A percentile compares a stretch with the other conserved stretches of the same genome.
Conservation (phyloP, 2,888 invertebrate species). For the Eupelmus urozonus region DNA sequence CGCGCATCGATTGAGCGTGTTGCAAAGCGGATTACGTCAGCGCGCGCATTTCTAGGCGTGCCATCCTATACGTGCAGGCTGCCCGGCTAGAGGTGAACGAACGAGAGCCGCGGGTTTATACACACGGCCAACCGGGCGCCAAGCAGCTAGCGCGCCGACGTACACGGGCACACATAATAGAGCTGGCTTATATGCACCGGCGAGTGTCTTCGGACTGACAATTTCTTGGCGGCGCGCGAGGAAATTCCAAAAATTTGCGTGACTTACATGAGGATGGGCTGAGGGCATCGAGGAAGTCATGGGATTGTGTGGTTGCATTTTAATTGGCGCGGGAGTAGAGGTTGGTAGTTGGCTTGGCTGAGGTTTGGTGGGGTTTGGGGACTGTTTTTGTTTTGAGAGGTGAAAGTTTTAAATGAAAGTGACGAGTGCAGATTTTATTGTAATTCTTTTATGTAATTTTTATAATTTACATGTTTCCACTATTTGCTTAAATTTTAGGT, state of each 20-base stretch:
- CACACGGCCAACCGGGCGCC: no score
- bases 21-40: constrained; percentile 54
- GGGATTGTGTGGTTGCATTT: constrained; percentile 1
- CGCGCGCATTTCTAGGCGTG: constrained; percentile 53
- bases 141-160: background rate
- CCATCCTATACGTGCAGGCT: constrained; percentile 11
- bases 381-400: no score
- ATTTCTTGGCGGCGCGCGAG: constrained; percentile 14
- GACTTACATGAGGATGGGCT: background rate
- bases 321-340: background rate
- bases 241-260: constrained; percentile 24
- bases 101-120: no score
- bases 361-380: no score
- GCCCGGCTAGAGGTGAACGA: background rate
- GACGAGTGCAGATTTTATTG: no score
- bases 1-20: constrained; percentile 39
- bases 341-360: no score
- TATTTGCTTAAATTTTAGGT: no score
- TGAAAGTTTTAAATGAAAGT: no score
- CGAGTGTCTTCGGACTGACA: constrained; percentile 22
- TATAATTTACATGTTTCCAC: no score
- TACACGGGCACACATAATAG: background rate
- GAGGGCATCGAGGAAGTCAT: background rate
- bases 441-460: no score
- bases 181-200: constrained; percentile 1